Base-by-base conservation (phyloP, 1,140 invertebrate species). In the Homalodisca vitripennis region DNA sequence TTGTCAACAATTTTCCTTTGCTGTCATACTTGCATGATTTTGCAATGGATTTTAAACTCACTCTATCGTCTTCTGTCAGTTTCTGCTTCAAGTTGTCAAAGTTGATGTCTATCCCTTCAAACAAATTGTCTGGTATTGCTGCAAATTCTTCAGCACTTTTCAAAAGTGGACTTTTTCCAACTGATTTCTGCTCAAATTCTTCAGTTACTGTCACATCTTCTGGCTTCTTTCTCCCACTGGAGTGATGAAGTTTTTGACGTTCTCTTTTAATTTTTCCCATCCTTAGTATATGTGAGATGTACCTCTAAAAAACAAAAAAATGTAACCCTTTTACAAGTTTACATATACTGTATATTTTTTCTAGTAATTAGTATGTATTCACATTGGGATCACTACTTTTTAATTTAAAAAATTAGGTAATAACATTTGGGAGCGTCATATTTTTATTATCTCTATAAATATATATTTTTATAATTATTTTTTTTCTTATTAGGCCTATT, bases 11-110 rank as follows among this genome's bases (percentile, higher is more conserved):
- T n/a, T 64, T 64, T 64, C 62, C 62, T 20, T 41, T 32, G n/a
- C 32, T 64, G 27, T 64, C 62, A 64, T 64, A 64, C 34, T 64
- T 64, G 27, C 62, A 64, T n/a, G 62, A 64, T 24, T 64, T 64
- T 64, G 62, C 62, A 3, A 64, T 41, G 2, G 62, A 64, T 34
- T 31, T 13, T 1, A 64, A 27, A n/a, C 62, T 64, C n/a, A 64
- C 29, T 64, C n/a, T 64, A 20, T 64, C 62, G 34, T 64, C 62
- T 20, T 64, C 62, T 32, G 29, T 3, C 3, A 64, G 27, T 32
- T 30, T 32, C n/a, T 64, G 30, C 13, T 64, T 64, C 26, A 64
- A 31, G 6, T 10, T 20, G n/a, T 64, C 29, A 64, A 64, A 64
- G 26, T 64, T 32, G 14, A 64, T 64, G 6, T 64, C 2, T 20